Evolutionary conservation across 2,113 vertebrate genomes (phyloP).

Genomic region (Notothenia coriiceps): DNA sequence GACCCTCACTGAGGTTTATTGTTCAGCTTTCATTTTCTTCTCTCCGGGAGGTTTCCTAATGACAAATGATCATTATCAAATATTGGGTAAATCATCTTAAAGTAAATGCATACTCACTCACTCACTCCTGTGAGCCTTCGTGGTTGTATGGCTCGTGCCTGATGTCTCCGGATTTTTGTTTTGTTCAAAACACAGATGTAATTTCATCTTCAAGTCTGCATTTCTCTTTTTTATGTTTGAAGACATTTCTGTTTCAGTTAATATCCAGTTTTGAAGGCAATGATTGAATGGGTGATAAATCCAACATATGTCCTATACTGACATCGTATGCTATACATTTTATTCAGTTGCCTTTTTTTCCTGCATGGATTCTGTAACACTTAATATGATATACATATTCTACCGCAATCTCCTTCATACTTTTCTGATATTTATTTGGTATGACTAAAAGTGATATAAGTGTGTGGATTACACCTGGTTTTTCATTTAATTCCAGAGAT

Average conservation of each 20-base stretch:
- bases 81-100: conserved; percentile 40
- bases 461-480: too few relatives aligned
- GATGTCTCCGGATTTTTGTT: conserved; percentile 41
- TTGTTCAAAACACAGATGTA: conserved; percentile 64
- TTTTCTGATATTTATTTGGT: not conserved
- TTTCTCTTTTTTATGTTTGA: conserved; percentile 38
- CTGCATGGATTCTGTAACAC: conserved; percentile 1
- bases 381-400: not conserved
- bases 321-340: not conserved
- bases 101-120: conserved; percentile 44
- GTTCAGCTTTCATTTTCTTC: conserved; percentile 65
- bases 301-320: conserved; percentile 28
- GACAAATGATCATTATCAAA: conserved; percentile 65
- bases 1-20: conserved; percentile 58
- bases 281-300: conserved; percentile 22
- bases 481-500: conserved; percentile 11
- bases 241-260: conserved; percentile 57
- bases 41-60: conserved; percentile 39
- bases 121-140: conserved; percentile 30
- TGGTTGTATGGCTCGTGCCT: conserved; percentile 62
- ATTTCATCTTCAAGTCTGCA: conserved; percentile 64
- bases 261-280: conserved; percentile 24
- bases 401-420: not conserved
- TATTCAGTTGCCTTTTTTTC: not conserved
- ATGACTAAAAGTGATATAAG: not conserved